Percentiles rank a stretch among this genome's conserved stretches.
phyloP scores from a whole-genome alignment of 2,113 vertebrate species.

The Calidris pugnax region DNA sequence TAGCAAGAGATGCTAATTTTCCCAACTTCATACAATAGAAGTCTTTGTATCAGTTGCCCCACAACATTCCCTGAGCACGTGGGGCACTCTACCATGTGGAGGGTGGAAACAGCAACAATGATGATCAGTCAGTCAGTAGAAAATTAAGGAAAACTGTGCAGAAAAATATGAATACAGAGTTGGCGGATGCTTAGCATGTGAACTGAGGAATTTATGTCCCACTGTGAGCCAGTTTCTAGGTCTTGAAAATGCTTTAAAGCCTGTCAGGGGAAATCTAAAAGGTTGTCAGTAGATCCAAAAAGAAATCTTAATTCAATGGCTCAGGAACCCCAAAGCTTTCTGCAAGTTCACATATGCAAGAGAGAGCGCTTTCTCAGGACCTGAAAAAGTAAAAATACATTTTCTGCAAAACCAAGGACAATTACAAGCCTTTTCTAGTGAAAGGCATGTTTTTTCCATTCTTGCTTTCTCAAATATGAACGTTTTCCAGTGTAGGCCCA shows the following conservation, averaged over 20 bases:
- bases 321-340: not conserved
- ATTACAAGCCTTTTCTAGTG: not conserved
- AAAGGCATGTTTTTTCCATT: not conserved
- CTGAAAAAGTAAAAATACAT: not conserved
- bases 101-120: not conserved
- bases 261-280: not conserved
- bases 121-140: not conserved
- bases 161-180: constrained; percentile 6
- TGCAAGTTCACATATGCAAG: not conserved
- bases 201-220: not conserved
- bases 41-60: not conserved
- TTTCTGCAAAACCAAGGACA: not conserved
- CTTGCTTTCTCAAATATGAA: not conserved
- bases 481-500: not conserved
- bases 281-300: not conserved
- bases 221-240: not conserved
- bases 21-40: not conserved
- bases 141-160: not conserved
- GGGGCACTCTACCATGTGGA: not conserved
- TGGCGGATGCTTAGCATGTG: not conserved
- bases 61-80: not conserved
- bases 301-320: not conserved
- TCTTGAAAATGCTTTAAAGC: not conserved
- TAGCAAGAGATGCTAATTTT: not conserved
- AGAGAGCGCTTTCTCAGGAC: not conserved